Percentiles rank a stretch among this genome's conserved stretches.
Conservation (phyloP, 2,888 invertebrate species). For the Cephus sareptanus region DNA sequence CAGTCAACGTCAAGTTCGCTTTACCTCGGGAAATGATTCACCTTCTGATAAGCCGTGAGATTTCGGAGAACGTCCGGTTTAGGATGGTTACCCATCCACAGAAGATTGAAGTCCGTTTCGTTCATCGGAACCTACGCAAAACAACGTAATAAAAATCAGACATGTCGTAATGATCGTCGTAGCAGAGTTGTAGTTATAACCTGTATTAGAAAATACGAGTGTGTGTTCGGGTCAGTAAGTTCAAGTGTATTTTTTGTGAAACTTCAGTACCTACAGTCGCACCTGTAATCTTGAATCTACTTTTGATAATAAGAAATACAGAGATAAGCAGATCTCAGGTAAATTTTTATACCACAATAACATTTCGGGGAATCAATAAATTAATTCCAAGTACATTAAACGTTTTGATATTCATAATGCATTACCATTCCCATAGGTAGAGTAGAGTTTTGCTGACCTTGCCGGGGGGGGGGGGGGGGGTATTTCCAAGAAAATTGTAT, state of each 20-base stretch:
- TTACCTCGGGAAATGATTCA: slow-evolving; percentile 94
- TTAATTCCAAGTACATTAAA: background rate
- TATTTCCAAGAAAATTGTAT: slow-evolving; percentile 33
- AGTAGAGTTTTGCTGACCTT: slow-evolving; percentile 33
- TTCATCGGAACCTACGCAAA: slow-evolving; percentile 73
- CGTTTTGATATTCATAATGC: slow-evolving; percentile 35
- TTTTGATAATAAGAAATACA: background rate
- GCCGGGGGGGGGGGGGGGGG: slow-evolving; percentile 20
- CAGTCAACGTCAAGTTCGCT: background rate
- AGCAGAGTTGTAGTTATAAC: background rate
- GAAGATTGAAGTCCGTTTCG: slow-evolving; percentile 81
- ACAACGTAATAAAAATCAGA: slow-evolving; percentile 12
- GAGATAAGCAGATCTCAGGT: background rate
- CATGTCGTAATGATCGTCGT: background rate
- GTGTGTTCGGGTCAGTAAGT: background rate
- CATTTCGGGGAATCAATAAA: background rate
- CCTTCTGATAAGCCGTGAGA: slow-evolving; percentile 88
- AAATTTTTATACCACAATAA: background rate
- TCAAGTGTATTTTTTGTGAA: background rate
- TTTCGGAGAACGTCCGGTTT: slow-evolving; percentile 88
- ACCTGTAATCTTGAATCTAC: background rate
- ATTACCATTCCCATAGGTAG: slow-evolving; percentile 27
- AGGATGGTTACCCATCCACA: slow-evolving; percentile 94
- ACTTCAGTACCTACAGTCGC: background rate
- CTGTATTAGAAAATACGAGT: background rate